These are phyloP conservation scores for Microchirus variegatus DNA, from an alignment of 2,797 vertebrate genomes.

Conservation along the genomic window DNA sequence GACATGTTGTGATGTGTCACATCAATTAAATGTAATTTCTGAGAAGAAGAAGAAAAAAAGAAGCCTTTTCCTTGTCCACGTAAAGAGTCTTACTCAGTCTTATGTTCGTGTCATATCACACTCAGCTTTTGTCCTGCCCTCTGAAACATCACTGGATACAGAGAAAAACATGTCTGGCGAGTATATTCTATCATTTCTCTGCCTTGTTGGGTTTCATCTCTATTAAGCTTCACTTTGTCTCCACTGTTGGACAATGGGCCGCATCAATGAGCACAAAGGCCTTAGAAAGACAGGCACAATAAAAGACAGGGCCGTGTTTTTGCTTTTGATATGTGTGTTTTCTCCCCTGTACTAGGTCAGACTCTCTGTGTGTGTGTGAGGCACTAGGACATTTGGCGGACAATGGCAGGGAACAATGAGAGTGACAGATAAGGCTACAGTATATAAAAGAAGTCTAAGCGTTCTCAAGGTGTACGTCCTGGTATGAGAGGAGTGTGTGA, in stretches of 20 bases:
- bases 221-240: constrained; percentile 55
- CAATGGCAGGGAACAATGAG: constrained; percentile 54
- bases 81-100: constrained; percentile 7
- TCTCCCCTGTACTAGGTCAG: constrained; percentile 63
- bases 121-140: constrained; percentile 30
- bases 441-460: constrained; percentile 64
- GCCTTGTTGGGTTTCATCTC: constrained; percentile 64
- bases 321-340: constrained; percentile 19
- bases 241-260: constrained; percentile 51
- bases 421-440: constrained; percentile 21
- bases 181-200: constrained; percentile 46
- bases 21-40: neutral
- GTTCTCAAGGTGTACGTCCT: constrained; percentile 19
- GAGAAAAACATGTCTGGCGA: constrained; percentile 45
- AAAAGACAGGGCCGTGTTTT: constrained; percentile 44
- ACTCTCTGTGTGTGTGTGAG: constrained; percentile 32
- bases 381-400: constrained; percentile 44
- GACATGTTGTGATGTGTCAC: neutral
- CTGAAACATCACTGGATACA: constrained; percentile 43
- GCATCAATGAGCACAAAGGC: constrained; percentile 51
- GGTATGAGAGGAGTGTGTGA: constrained; percentile 36
- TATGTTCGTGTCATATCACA: constrained; percentile 26
- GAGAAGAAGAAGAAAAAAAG: neutral
- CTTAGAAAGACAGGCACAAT: constrained; percentile 38
- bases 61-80: constrained; percentile 2